phyloP scores from a whole-genome alignment of 2,888 invertebrate species.

The Sthenelais limicola region DNA sequence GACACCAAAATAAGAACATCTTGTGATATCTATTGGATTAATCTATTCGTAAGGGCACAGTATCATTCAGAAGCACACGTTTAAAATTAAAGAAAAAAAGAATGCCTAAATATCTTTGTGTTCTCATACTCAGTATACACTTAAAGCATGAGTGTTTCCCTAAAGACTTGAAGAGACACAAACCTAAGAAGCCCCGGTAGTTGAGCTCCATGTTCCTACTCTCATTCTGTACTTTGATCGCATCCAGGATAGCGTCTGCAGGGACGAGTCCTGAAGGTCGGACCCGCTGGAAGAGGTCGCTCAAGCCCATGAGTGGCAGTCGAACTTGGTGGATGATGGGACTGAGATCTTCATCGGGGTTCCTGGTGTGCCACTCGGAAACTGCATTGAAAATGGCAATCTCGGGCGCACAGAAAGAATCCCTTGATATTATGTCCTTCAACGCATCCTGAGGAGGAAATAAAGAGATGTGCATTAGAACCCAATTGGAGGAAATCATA shows the following conservation, averaged over 20 bases:
- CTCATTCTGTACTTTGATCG: conserved; percentile 89
- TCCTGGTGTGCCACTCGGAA: conserved; percentile 87
- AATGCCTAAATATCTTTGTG: no score
- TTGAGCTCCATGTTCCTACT: conserved; percentile 84
- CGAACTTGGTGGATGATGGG: conserved; percentile 75
- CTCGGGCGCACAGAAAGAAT: conserved; percentile 97
- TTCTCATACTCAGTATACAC: no score
- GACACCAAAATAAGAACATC: no score
- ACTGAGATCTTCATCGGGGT: conserved; percentile 74
- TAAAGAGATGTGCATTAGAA: no score
- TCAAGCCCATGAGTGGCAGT: conserved; percentile 88
- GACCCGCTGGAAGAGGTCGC: conserved; percentile 90
- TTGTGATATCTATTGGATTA: no score
- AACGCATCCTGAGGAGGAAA: conserved; percentile 76
- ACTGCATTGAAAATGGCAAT: conserved; percentile 95
- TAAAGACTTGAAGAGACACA: conserved; percentile 34
- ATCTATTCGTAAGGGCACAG: no score
- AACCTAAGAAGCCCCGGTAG: conserved; percentile 81
- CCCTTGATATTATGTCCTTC: conserved; percentile 87
- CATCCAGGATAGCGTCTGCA: conserved; percentile 93
- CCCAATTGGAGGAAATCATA: no score
- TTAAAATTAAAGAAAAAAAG: no score
- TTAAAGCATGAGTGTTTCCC: background rate
- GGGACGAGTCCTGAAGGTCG: conserved; percentile 89
- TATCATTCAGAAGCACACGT: no score